Base-by-base conservation (phyloP, 1,140 invertebrate genomes). In the Leptoteleia sp. region DNA sequence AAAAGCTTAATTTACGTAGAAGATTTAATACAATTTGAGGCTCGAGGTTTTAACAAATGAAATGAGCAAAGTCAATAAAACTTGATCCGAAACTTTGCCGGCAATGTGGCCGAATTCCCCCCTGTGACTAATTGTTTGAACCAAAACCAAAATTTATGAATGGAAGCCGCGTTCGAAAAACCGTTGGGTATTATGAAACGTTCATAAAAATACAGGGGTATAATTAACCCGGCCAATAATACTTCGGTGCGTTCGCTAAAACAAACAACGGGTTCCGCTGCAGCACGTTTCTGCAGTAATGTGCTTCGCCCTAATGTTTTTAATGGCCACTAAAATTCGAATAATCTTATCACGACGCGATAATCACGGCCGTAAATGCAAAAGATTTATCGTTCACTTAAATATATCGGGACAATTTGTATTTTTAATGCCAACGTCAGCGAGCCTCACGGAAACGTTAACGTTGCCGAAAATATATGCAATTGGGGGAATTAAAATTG, bases 191-290 rank as follows among this genome's bases (percentile, higher is more conserved):
- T 73, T 73, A 73, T 48, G 61, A 67, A 75, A 52, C 33, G 48
- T 67, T 61, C 12, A 76, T 9, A 67, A 61, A 67, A 67, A 75
- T 75, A 55, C 48, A 19, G 40, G 47, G 22, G 64, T 76, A 76
- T 76, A 76, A 76, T 76, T 76, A 76, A 76, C 72, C 33, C 55
- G 48, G 52, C 64, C 47, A 68, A 62, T 67, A 59, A 76, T 75
- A 75, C 72, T 45, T 52, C 25, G 19, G 54, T 42, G 42, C 54
- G 70, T 31, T 52, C 54, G 45, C 45, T 67, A 67, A 76, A 67
- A 68, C 72, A 76, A 76, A 76, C 72, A 61, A 35, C 38, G 38
- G 54, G 55, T 40, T 62, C 38, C 54, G 48, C 47, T 76, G 72
- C 62, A 57, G 29, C 68, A 62, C 43, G 45, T 57, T 57, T 47